These are phyloP conservation scores for Phlogophora meticulosa DNA, from an alignment of 2,888 invertebrate genomes.

Conservation along the genomic window DNA sequence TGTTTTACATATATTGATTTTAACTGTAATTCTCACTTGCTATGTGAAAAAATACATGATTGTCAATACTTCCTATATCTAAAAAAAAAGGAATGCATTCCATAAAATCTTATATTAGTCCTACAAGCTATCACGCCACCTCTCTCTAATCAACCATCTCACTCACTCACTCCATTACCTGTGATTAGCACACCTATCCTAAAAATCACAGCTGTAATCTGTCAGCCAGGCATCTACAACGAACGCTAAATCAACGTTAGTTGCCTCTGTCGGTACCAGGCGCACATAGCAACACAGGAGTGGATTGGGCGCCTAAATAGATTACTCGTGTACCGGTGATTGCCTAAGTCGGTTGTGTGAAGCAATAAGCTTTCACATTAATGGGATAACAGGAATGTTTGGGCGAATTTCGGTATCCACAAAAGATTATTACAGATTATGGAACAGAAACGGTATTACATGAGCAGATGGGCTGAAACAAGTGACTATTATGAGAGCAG, in stretches of 20 bases:
- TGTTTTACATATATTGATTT: too few relatives aligned
- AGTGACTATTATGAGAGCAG: background rate
- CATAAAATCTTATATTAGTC: background rate
- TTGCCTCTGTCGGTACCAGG: slow-evolving; percentile 34
- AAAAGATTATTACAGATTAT: slow-evolving; percentile 18
- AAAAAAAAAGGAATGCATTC: background rate
- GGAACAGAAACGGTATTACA: background rate
- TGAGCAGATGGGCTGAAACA: background rate
- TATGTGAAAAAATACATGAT: too few relatives aligned
- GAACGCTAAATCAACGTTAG: slow-evolving; percentile 18
- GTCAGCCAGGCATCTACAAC: slow-evolving; percentile 1
- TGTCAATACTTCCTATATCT: too few relatives aligned
- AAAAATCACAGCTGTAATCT: slow-evolving; percentile 24
- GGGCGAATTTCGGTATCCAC: slow-evolving; percentile 4
- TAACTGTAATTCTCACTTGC: background rate
- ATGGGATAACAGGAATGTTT: slow-evolving; percentile 32
- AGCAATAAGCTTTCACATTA: slow-evolving; percentile 27
- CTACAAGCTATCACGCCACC: background rate
- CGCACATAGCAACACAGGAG: slow-evolving; percentile 32
- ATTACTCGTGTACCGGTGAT: slow-evolving; percentile 47
- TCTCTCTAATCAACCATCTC: slow-evolving; percentile 8
- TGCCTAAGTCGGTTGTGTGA: slow-evolving; percentile 29
- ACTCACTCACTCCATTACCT: slow-evolving; percentile 4
- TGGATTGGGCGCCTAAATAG: slow-evolving; percentile 53
- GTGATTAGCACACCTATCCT: slow-evolving; percentile 13